Evolutionary conservation across 2,888 invertebrate genomes (phyloP).

Genomic region (Eupithecia insigniata): DNA sequence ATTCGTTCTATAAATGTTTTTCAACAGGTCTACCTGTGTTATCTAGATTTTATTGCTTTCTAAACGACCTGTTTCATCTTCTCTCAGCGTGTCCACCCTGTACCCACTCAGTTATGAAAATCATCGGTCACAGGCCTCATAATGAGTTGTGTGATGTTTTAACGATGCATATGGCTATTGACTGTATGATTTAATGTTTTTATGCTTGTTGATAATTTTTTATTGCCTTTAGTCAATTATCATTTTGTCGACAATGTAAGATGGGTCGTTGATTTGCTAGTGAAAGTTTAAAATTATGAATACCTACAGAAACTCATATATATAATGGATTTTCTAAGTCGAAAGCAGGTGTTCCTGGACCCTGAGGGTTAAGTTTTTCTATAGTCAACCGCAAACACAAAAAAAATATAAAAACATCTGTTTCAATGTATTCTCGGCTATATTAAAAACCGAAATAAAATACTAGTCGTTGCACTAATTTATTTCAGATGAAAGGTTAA

Average conservation of each 20-base stretch:
- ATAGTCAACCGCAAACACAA: background rate
- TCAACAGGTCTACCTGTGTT: background rate
- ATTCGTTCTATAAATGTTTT: background rate
- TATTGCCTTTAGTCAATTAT: slow-evolving; percentile 12
- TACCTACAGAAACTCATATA: background rate
- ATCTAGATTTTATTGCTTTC: background rate
- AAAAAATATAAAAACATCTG: background rate
- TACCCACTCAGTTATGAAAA: slow-evolving; percentile 29
- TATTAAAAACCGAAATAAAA: background rate
- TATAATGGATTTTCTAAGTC: background rate
- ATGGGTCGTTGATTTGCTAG: background rate
- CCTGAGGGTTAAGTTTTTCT: background rate
- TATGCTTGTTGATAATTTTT: slow-evolving; percentile 30
- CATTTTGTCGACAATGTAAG: slow-evolving; percentile 5
- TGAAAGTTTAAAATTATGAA: background rate
- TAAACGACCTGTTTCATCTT: background rate
- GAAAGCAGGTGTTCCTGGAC: background rate
- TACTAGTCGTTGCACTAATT: background rate
- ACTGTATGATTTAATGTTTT: slow-evolving; percentile 30
- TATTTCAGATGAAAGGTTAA: background rate
- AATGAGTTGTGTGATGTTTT: slow-evolving; percentile 51
- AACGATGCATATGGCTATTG: slow-evolving; percentile 39
- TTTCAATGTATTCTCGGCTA: background rate
- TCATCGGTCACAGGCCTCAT: slow-evolving; percentile 46
- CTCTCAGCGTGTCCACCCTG: background rate